These are phyloP conservation scores for Decapterus maruadsi DNA, from an alignment of 2,797 vertebrate species.

Conservation along the genomic window DNA sequence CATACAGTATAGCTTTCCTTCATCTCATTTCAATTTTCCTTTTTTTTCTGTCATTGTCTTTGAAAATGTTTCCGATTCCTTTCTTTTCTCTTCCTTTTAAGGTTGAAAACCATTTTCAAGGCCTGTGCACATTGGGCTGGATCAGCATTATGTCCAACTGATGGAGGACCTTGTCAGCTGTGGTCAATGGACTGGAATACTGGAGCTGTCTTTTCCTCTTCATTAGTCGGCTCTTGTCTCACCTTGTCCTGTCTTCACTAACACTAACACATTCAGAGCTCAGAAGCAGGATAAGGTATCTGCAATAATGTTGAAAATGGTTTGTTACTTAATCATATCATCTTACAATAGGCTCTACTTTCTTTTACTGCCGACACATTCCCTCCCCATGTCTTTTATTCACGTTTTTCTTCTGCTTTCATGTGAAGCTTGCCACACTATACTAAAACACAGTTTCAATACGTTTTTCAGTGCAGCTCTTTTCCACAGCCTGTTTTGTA, in stretches of 20 bases:
- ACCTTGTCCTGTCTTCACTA: constrained; percentile 7
- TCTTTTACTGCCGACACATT: not conserved
- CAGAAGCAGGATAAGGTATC: not conserved
- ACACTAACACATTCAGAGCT: constrained; percentile 5
- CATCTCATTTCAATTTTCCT: not conserved
- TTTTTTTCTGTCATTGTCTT: not conserved
- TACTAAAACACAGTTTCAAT: too few relatives aligned
- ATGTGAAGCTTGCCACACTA: too few relatives aligned
- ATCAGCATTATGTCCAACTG: constrained; percentile 51
- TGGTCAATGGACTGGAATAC: constrained; percentile 58
- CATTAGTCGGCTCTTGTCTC: constrained; percentile 35
- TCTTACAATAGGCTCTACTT: not conserved
- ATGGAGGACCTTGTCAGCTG: constrained; percentile 58
- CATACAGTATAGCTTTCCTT: not conserved
- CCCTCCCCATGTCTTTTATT: constrained; percentile 11
- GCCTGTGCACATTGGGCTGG: constrained; percentile 25
- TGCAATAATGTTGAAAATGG: constrained; percentile 10
- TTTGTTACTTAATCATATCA: not conserved
- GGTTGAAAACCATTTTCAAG: constrained; percentile 15
- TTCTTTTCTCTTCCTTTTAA: not conserved
- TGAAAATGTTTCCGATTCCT: not conserved
- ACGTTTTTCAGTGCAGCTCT: too few relatives aligned
- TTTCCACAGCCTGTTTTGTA: too few relatives aligned
- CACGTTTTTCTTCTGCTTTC: not conserved
- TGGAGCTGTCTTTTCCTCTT: constrained; percentile 41